Base-by-base conservation (phyloP, 2,888 invertebrate species). In the Fragum sueziense region DNA sequence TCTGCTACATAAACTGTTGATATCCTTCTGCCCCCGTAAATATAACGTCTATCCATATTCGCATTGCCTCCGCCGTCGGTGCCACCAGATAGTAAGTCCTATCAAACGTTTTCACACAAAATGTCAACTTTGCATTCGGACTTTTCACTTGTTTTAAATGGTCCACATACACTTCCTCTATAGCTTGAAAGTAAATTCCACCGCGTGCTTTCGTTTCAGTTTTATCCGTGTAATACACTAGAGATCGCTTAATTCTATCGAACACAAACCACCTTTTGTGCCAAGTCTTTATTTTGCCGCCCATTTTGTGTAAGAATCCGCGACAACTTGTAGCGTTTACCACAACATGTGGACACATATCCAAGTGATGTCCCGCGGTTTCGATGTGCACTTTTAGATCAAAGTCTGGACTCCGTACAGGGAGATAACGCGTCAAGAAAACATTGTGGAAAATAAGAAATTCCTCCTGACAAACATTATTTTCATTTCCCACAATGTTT, bases 241-340 rank as follows among this genome's bases (percentile, higher is more conserved):
- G 95, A 73, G 97, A 97, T 93, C 97, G 96, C 93, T 96, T 96
- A 91, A 96, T 96, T 83, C 98, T 95, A 93, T 99, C 98, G 93
- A 99, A 97, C 90, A 98, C 97, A 94, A 99, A 99, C 98, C 98
- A 99, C 89, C 97, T 95, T 93, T 97, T 96, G 92, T 97, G 97
- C 98, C 98, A 99, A 67, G 97, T 97, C 83, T 91, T 92, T 82
- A 93, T 91, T 82, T 91, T 92, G 74, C 89, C 90, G 74, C 98
- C 98, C 94, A 97, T 92, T 93, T 99, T 99, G 90, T 97, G 97
- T 72, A 99, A 94, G 93, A 97, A 97, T 3, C 98, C 98, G 87
- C 97, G 95, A 93, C 98, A 98, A 34, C 96, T 96, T 17, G 95
- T 96, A 11, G 96, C 94, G 86, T 96, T 96, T 71, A 98, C 95